Percentiles rank a stretch among this genome's conserved stretches.
phyloP scores from a whole-genome alignment of 2,888 invertebrate genomes.

The Ochropleura leucogaster region DNA sequence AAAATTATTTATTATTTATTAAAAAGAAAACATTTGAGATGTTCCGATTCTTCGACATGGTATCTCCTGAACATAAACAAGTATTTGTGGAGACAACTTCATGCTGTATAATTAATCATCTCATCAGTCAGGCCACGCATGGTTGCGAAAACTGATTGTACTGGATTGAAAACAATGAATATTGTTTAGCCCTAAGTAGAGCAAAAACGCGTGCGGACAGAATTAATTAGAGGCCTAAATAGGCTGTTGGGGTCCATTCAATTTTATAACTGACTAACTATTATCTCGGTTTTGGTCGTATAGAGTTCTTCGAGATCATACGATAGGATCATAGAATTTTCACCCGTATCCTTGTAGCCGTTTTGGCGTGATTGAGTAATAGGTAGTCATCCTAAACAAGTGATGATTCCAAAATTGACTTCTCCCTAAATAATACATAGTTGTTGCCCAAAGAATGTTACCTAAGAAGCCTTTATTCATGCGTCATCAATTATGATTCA shows the following conservation, averaged over 20 bases:
- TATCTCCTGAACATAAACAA: background rate
- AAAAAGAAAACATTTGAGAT: no score
- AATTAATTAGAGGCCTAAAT: background rate
- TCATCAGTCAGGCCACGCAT: background rate
- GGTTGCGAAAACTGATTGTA: background rate
- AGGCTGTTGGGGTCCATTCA: background rate
- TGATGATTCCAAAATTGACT: background rate
- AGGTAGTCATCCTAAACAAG: background rate
- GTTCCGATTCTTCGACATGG: background rate
- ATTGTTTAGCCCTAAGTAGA: background rate
- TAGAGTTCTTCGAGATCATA: background rate
- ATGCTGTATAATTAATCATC: background rate
- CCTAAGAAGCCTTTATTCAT: background rate
- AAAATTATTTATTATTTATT: no score
- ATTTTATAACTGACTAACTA: background rate
- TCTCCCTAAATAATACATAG: background rate
- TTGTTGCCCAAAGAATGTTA: background rate
- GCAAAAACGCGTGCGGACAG: background rate
- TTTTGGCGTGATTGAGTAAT: background rate
- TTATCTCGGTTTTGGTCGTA: background rate
- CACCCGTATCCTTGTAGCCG: background rate
- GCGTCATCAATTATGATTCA: constrained; percentile 5
- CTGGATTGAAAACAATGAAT: background rate
- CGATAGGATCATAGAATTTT: background rate
- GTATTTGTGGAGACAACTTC: background rate